A percentile compares a stretch with the other conserved stretches of the same genome.
Conservation (phyloP, 2,888 invertebrate genomes). For the Panopea generosa region DNA sequence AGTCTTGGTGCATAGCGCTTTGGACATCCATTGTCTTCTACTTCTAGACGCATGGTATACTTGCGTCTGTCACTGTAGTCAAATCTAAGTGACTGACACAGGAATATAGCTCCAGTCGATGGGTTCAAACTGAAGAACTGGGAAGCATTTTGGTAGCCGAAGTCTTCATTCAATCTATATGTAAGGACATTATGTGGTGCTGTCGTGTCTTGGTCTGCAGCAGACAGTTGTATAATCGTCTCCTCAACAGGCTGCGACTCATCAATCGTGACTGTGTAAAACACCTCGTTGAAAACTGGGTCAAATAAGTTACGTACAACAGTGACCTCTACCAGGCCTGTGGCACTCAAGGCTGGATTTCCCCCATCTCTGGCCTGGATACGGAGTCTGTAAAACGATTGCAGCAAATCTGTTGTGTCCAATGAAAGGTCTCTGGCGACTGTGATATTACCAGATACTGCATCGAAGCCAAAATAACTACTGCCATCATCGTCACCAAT, state of each 20-base stretch:
- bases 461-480: slow-evolving; percentile 72
- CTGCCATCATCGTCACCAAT: slow-evolving; percentile 72
- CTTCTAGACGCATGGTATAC: slow-evolving; percentile 48
- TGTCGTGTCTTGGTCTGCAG: slow-evolving; percentile 65
- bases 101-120: slow-evolving; percentile 65
- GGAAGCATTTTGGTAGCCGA: slow-evolving; percentile 28
- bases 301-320: slow-evolving; percentile 69
- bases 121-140: slow-evolving; percentile 68
- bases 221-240: slow-evolving; percentile 54
- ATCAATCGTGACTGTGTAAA: slow-evolving; percentile 63
- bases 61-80: slow-evolving; percentile 48
- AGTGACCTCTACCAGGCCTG: slow-evolving; percentile 66
- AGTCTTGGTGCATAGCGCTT: slow-evolving; percentile 24
- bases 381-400: slow-evolving; percentile 72
- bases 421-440: slow-evolving; percentile 65
- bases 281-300: slow-evolving; percentile 57
- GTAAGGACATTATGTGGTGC: slow-evolving; percentile 52
- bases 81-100: slow-evolving; percentile 69
- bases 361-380: slow-evolving; percentile 78
- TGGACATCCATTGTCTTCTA: slow-evolving; percentile 63
- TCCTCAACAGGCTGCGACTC: slow-evolving; percentile 65
- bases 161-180: slow-evolving; percentile 38
- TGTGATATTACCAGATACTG: slow-evolving; percentile 64
- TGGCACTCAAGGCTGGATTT: slow-evolving; percentile 70
- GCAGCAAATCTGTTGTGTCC: slow-evolving; percentile 50